Conservation (phyloP, 2,797 vertebrate genomes). For the Myotis vivesi region DNA sequence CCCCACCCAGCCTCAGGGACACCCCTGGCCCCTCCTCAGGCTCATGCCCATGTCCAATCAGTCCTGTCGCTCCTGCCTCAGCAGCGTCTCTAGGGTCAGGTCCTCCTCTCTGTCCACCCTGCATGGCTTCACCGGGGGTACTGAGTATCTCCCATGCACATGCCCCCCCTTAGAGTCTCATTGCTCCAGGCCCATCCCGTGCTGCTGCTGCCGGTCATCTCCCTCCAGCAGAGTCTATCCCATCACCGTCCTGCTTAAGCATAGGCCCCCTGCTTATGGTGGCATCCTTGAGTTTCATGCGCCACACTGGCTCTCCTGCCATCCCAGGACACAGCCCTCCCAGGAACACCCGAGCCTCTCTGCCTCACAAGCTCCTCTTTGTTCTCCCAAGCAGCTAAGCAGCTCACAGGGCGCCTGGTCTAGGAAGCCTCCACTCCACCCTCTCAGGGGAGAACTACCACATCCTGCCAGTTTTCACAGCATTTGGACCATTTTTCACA, state of each 20-base stretch:
- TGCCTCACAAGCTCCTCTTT: background rate
- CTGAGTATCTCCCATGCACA: background rate
- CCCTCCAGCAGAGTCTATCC: background rate
- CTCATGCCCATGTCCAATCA: accelerated
- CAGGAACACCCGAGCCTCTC: background rate
- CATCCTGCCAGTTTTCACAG: background rate
- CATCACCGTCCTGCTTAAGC: background rate
- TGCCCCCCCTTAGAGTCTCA: background rate
- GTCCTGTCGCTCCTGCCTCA: background rate
- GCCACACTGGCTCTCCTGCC: background rate
- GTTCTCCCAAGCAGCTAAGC: background rate
- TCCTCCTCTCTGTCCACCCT: background rate
- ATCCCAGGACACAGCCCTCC: background rate
- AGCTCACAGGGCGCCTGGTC: background rate
- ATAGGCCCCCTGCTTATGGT: background rate
- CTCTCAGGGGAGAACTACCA: background rate
- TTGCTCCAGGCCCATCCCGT: accelerated
- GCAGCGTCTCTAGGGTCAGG: accelerated
- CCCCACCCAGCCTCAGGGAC: background rate
- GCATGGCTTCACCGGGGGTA: accelerated
- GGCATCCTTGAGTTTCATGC: too few relatives aligned
- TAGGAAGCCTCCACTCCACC: background rate
- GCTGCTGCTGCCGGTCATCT: accelerated
- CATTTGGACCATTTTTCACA: background rate
- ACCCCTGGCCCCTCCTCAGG: background rate